A percentile compares a stretch with the other conserved stretches of the same genome.
These are phyloP conservation scores for Lutjanus campechanus DNA, from an alignment of 2,797 vertebrate species.

Conservation along the genomic window DNA sequence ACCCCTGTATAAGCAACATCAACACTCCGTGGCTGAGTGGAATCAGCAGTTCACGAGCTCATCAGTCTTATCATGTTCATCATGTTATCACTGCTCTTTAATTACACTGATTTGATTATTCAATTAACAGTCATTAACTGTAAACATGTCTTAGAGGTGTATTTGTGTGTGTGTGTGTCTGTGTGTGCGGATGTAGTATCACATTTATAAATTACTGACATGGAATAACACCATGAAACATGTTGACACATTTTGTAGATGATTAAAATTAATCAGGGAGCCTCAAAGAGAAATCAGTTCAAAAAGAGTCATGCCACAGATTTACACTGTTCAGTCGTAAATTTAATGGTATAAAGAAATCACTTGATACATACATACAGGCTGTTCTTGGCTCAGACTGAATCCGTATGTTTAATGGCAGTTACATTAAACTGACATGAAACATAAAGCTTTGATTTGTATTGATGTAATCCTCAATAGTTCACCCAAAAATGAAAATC, in stretches of 20 bases:
- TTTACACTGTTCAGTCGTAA: neutral
- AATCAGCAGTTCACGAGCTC: constrained; percentile 2
- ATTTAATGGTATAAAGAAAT: constrained; percentile 5
- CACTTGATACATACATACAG: neutral
- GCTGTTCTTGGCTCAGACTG: neutral
- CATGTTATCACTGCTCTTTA: constrained; percentile 19
- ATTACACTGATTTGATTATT: constrained; percentile 38
- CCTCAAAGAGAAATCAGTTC: neutral
- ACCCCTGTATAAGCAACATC: neutral
- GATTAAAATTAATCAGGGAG: constrained; percentile 8
- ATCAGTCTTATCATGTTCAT: neutral
- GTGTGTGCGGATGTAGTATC: neutral
- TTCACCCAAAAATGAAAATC: too few species aligned
- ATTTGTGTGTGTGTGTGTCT: neutral
- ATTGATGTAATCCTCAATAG: neutral
- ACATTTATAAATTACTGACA: constrained; percentile 3
- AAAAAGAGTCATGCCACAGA: neutral
- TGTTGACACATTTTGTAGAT: constrained; percentile 18
- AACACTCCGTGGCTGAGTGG: neutral
- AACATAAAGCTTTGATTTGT: too few species aligned
- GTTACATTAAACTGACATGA: neutral
- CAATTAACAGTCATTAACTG: constrained; percentile 33
- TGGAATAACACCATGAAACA: neutral
- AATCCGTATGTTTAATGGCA: neutral
- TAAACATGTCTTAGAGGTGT: neutral